phyloP scores from a whole-genome alignment of 2,113 vertebrate genomes.

The Halichoerus grypus region DNA sequence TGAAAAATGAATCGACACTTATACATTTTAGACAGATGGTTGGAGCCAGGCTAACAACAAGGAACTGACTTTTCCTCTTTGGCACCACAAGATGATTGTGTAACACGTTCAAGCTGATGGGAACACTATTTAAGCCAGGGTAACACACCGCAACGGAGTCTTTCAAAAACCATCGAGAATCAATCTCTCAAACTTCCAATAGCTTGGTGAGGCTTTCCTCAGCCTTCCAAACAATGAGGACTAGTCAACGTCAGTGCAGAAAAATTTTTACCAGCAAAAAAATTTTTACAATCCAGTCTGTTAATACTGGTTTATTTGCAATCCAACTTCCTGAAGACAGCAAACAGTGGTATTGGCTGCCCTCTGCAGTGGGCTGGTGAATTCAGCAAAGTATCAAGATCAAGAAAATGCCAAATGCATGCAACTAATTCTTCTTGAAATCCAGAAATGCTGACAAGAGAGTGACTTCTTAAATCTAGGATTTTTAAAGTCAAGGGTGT shows the following conservation, averaged over 20 bases:
- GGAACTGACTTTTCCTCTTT: slow-evolving; percentile 31
- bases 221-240: neutral
- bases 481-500: neutral
- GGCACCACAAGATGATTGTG: neutral
- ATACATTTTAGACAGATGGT: neutral
- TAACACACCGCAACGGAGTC: neutral
- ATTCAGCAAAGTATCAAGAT: neutral
- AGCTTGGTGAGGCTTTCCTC: neutral
- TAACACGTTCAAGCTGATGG: neutral
- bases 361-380: neutral
- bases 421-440: slow-evolving; percentile 31
- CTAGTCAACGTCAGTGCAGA: neutral
- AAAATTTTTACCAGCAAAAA: neutral
- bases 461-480: neutral
- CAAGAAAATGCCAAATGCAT: slow-evolving; percentile 41
- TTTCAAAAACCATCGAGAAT: neutral
- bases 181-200: neutral
- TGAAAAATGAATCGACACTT: neutral
- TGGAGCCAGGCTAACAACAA: neutral
- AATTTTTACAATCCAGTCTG: neutral
- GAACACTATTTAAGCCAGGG: neutral
- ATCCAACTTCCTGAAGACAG: neutral
- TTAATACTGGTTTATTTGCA: neutral
- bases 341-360: neutral
- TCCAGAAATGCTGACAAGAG: slow-evolving; percentile 11